Conservation (phyloP, 2,797 vertebrate genomes). For the Borostomias antarcticus region DNA sequence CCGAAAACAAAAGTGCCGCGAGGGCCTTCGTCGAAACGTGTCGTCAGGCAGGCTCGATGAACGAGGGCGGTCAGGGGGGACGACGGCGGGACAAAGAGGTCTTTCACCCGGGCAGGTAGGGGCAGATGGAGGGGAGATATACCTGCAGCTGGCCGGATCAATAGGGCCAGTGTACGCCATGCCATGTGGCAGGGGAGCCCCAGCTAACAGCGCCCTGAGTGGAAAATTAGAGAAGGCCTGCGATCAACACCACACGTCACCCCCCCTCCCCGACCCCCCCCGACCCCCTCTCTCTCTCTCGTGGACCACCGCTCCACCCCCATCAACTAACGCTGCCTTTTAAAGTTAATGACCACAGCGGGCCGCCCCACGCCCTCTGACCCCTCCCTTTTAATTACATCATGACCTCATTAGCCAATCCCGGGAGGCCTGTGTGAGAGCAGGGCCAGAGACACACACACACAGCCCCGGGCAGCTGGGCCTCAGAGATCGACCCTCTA, state of each 20-base stretch:
- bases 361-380: conserved; percentile 56
- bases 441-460: conserved; percentile 23
- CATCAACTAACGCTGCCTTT: conserved; percentile 46
- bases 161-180: conserved; percentile 59
- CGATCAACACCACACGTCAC: conserved; percentile 38
- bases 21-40: conserved; percentile 47
- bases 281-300: conserved; percentile 23
- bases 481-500: background rate
- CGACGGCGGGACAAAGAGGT: conserved; percentile 57
- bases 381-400: conserved; percentile 63
- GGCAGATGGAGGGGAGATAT: conserved; percentile 24
- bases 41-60: conserved; percentile 56
- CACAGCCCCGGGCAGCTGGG: conserved; percentile 13
- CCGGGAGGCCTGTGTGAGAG: conserved; percentile 38
- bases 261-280: conserved; percentile 23
- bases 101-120: conserved; percentile 59
- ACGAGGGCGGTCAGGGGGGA: conserved; percentile 41
- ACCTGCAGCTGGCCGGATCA: conserved; percentile 62
- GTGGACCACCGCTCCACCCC: background rate
- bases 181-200: conserved; percentile 26
- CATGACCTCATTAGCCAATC: conserved; percentile 63
- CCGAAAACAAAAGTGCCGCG: conserved; percentile 38
- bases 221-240: conserved; percentile 53
- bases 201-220: conserved; percentile 36
- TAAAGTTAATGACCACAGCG: conserved; percentile 66